Evolutionary conservation across 2,797 vertebrate genomes (phyloP), one percentile per base, ranked within the genome.

Genomic region (Sebastes paucispinis): DNA sequence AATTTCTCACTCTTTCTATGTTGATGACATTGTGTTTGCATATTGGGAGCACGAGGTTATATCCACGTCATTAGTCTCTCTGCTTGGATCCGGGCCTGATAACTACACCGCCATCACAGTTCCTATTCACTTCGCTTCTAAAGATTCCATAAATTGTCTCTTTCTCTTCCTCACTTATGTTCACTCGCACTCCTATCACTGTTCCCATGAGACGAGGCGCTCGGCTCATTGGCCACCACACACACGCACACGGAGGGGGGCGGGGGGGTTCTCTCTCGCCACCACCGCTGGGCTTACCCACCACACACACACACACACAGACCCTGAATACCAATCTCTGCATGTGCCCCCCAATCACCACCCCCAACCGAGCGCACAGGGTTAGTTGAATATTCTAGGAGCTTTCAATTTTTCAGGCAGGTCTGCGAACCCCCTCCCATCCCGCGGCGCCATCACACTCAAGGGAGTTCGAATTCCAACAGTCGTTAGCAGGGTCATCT

Each of bases 401-500:
- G 90, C 89, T 90, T 94, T 94, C 81, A 91, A 92, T 94, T 94
- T 95, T 93, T 94, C 88, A 93, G 87, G 87, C 91, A 87, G 91
- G 92, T 93, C 90, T 54, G 73, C 79, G 85, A 93, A 89, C 90
- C 89, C 82, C 87, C 87, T 82, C 84, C 85, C 87, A 66, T 88
- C 91, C 85, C 27, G 62, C 78, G 8, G 91, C 8, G 71, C 86
- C 88, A 88, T 88, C 87, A 71, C 88, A 87, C 91, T 87, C 88
- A 68, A 84, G 91, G 89, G 92, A 93, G 86, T 90, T 80, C 54
- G 86, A 90, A 85, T 87, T 93, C 87, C 86, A 81, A 84, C 90
- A 87, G 90, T 93, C 89, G 88, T 95, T 92, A 90, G 93, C 85
- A 67, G 92, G 94, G 92, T 95, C 93, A 93, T 92, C 90, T 73